Evolutionary conservation across 2,888 invertebrate genomes (phyloP).

Genomic region (Lasioglossum villosulum): DNA sequence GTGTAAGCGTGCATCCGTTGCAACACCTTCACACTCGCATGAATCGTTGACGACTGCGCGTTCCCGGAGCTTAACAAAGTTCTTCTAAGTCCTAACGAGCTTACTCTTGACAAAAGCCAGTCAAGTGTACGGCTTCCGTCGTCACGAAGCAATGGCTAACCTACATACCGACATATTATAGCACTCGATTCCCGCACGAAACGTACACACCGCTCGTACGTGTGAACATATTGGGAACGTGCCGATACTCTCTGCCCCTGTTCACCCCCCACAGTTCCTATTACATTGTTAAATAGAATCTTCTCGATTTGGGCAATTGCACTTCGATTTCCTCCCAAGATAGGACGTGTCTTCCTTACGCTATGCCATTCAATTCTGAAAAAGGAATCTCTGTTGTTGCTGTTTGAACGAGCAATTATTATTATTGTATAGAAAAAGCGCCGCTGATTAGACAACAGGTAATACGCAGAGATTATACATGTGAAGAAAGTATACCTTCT

Average conservation of each 20-base stretch:
- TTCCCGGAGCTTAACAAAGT: conserved; percentile 71
- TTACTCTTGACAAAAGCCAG: conserved; percentile 73
- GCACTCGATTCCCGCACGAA: conserved; percentile 39
- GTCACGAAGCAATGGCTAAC: conserved; percentile 74
- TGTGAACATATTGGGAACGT: background rate
- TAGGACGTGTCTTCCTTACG: background rate
- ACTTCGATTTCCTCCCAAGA: background rate
- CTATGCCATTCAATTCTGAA: no score
- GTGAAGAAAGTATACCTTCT: no score
- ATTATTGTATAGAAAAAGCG: no score
- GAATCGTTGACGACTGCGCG: conserved; percentile 55
- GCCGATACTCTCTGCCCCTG: conserved; percentile 30
- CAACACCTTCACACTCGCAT: conserved; percentile 19
- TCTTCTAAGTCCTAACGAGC: conserved; percentile 78
- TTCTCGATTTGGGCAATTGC: conserved; percentile 10
- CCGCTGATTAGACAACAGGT: background rate
- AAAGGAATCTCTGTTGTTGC: background rate
- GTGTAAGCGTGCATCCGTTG: conserved; percentile 12
- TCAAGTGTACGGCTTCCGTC: conserved; percentile 74
- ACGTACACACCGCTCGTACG: background rate
- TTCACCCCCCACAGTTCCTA: background rate
- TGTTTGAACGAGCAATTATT: background rate
- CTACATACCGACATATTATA: conserved; percentile 73
- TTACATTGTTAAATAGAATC: conserved; percentile 13
- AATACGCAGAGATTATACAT: no score